Percentiles rank a stretch among this genome's conserved stretches.
Evolutionary conservation across 2,113 vertebrate species (phyloP).

Genomic region (Lonchura striata): DNA sequence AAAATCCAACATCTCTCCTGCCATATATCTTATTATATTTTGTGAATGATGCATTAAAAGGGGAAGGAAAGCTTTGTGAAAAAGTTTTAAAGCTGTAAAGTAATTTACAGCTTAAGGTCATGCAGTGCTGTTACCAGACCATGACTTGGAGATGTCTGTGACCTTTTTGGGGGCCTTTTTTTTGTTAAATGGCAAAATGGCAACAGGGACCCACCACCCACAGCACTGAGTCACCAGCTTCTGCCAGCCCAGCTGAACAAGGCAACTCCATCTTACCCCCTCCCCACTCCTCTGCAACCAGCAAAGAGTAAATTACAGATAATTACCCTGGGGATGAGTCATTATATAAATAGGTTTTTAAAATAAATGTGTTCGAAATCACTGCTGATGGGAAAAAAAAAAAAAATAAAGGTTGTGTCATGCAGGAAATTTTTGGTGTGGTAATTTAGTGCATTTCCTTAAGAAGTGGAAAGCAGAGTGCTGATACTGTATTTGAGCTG

Average conservation of each 20-base stretch:
- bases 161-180: background rate
- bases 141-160: background rate
- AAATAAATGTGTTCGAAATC: background rate
- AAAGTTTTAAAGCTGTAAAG: background rate
- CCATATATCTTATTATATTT: background rate
- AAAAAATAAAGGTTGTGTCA: fast-evolving
- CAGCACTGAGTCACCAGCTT: background rate
- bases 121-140: background rate
- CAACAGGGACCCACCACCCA: background rate
- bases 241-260: background rate
- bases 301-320: background rate
- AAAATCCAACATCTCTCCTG: background rate
- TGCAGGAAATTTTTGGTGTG: background rate
- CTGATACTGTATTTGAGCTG: background rate
- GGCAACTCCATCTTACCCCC: background rate
- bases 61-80: background rate
- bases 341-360: background rate
- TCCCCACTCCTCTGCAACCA: background rate
- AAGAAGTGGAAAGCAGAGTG: background rate
- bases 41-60: background rate
- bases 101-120: background rate
- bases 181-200: background rate
- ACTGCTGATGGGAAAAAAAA: background rate
- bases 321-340: slow-evolving; percentile 4
- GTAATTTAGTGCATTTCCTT: background rate